Evolutionary conservation across 2,888 invertebrate species (phyloP).

Genomic region (Heliconius hortense): DNA sequence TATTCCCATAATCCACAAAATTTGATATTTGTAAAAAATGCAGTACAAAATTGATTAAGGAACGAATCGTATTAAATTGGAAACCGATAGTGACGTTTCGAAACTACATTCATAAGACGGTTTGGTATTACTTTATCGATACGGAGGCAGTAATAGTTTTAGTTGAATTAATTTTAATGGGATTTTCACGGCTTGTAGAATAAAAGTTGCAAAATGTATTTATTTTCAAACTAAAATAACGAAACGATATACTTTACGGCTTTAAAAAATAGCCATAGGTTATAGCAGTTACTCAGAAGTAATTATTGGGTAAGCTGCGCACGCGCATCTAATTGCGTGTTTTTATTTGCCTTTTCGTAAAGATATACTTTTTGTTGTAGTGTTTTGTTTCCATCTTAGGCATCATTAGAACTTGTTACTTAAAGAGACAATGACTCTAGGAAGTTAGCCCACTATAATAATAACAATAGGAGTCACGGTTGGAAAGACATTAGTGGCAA

Average conservation of each 20-base stretch:
- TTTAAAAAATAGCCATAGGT: constrained; percentile 48
- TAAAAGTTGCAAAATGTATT: constrained; percentile 79
- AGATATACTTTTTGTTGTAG: constrained; percentile 47
- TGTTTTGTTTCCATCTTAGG: constrained; percentile 51
- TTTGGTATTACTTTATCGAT: constrained; percentile 80
- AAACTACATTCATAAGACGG: constrained; percentile 81
- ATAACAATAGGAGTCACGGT: constrained; percentile 75
- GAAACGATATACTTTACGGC: constrained; percentile 50
- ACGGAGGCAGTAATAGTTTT: constrained; percentile 79
- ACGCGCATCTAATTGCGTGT: constrained; percentile 61
- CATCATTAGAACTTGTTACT: constrained; percentile 58
- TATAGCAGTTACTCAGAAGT: constrained; percentile 57
- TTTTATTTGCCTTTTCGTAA: constrained; percentile 40
- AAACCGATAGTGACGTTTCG: constrained; percentile 82
- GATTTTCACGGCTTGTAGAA: constrained; percentile 80
- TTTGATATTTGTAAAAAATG: constrained; percentile 59
- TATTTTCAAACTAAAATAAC: constrained; percentile 72
- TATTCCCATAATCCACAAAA: constrained; percentile 31
- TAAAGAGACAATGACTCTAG: constrained; percentile 63
- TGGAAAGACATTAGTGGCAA: constrained; percentile 67
- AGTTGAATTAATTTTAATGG: constrained; percentile 82
- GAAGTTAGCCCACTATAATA: constrained; percentile 69
- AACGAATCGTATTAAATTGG: constrained; percentile 82
- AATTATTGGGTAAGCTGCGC: constrained; percentile 59
- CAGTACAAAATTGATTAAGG: constrained; percentile 80